phyloP scores from a whole-genome alignment of 1,140 invertebrate genomes.

The Philopotamus ludificatus region DNA sequence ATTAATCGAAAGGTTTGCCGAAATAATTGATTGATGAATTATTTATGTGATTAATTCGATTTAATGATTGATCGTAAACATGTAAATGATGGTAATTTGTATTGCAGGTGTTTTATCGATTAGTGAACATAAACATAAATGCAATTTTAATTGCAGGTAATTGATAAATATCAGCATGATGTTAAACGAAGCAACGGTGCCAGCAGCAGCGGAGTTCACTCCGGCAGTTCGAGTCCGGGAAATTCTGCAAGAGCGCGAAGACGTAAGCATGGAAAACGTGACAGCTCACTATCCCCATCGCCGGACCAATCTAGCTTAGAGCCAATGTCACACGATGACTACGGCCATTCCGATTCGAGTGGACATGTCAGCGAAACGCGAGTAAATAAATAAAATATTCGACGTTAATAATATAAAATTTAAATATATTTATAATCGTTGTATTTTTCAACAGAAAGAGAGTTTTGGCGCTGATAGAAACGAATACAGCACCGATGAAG shows the following conservation, averaged over 20 bases:
- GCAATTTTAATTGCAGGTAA: constrained; percentile 54
- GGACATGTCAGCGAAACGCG: constrained; percentile 28
- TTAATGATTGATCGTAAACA: too few species aligned
- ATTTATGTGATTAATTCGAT: too few species aligned
- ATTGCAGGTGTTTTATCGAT: too few species aligned
- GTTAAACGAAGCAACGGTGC: constrained; percentile 45
- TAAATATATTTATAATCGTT: background rate
- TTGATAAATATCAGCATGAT: constrained; percentile 54
- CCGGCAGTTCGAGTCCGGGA: constrained; percentile 53
- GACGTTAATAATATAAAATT: background rate
- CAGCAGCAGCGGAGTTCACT: constrained; percentile 55
- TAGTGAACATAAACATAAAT: too few species aligned
- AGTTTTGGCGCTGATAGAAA: background rate
- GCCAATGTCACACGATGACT: constrained; percentile 50
- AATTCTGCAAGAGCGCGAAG: constrained; percentile 45
- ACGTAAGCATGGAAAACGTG: constrained; percentile 43
- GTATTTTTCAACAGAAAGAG: background rate
- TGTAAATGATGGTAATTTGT: too few species aligned
- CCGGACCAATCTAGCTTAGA: constrained; percentile 44
- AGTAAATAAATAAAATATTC: background rate
- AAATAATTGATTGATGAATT: too few species aligned
- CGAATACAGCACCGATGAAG: constrained; percentile 43
- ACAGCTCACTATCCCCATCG: constrained; percentile 8
- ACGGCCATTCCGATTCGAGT: constrained; percentile 44
- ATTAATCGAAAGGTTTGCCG: too few species aligned